Base-by-base conservation (phyloP, 2,888 invertebrate species). In the Eurois occulta region DNA sequence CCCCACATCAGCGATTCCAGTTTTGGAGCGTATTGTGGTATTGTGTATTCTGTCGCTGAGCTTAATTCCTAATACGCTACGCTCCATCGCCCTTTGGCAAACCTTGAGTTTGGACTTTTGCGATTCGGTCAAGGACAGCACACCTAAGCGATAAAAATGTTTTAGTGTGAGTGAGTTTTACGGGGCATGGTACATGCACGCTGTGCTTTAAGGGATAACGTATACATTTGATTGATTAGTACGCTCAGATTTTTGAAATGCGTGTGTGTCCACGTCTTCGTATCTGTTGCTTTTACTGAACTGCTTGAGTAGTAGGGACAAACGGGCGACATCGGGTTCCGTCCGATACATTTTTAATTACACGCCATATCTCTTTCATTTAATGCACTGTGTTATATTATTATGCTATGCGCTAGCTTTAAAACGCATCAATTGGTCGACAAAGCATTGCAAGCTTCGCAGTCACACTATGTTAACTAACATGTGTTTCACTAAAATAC, bases 381-480 rank as follows among this genome's bases (percentile, higher is more conserved):
- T 8, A 46, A 16, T 55, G 24, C 16, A 18, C n/a, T 76, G 24
- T 35, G 1, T 48, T 38, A 38, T 8, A 10, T n/a, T 77, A 62
- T n/a, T 16, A 52, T 72, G 28, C 21, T 48, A 35, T 74, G 55
- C 16, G n/a, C 41, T 18, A 72, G 11, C 32, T 38, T 10, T 77
- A 38, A 75, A 46, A 77, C 24, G 8, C 28, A 18, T 8, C 2
- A 38, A 38, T 28, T 13, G n/a, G 8, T n/a, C 13, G 35, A 28
- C 35, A 11, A 43, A 35, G 35, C 21, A 58, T 11, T 58, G 21
- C 2, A 35, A n/a, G n/a, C 21, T 21, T 6, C n/a, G 16, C 55
- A n/a, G 16, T 16, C 16, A 21, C 16, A 43, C 7, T 35, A n/a
- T 32, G 6, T 32, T 60, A 18, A 60, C 32, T 60, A 60, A 32